Evolutionary conservation across 2,113 vertebrate species (phyloP), one percentile per base, ranked within the genome.

Genomic region (Spheniscus mendiculus): DNA sequence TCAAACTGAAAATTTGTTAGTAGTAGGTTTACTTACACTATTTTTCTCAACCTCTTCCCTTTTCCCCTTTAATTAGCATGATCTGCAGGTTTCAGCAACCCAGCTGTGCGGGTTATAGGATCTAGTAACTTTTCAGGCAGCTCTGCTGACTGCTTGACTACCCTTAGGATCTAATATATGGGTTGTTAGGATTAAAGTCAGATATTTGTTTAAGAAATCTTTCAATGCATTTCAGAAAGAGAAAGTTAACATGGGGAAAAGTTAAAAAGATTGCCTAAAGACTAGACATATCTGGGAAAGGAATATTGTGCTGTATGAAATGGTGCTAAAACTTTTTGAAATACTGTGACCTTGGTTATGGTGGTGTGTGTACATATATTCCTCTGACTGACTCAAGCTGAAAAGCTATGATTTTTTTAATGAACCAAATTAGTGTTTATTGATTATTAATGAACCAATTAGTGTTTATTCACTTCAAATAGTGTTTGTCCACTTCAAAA

Each of bases 161-260:
- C 83, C 93, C 90, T 93, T 80, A 90, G 82, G 96, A 77, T 89
- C 90, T 94, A 94, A 93, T 83, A 94, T 96, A 95, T 88, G 90
- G 78, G 78, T 97, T 97, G 89, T 94, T 93, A 67, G 87, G 59
- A 94, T 93, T 95, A 82, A 90, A 94, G 66, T 94, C 82, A 95
- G 95, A 50, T 91, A 80, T 70, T 93, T 90, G 21, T 42, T 91
- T 58, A 85, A 96, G 88, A 86, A 94, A 90, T 69, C 85, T 89
- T 88, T 76, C 78, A 65, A 3, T 59, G 38, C 38, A 10, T 88
- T 97, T 94, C 49, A 82, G 49, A 73, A 92, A 89, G 47, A 94
- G 47, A 79, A 94, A 67, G 44, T 94, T 88, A 83, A 62, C 6
- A 10, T 53, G 18, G 36, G 26, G 17, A 45, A 91, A 83, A 66